Evolutionary conservation across 2,888 invertebrate species (phyloP).

Genomic region (Epiperipatus broadwayi): DNA sequence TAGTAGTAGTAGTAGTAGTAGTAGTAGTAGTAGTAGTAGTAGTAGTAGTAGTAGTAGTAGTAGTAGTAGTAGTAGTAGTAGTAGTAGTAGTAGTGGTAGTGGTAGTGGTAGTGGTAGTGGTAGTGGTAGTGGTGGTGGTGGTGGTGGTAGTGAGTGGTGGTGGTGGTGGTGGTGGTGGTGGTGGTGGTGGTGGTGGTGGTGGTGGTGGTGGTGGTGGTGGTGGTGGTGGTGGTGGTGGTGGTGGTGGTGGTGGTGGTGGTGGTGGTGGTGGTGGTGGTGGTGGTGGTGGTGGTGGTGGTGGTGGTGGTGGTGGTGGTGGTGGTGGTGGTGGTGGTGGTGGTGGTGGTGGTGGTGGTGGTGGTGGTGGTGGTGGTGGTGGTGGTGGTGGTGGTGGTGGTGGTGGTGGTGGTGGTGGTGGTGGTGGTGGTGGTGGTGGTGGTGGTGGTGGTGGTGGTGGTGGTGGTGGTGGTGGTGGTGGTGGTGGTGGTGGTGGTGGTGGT

Average conservation of each 20-base stretch:
- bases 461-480: not conserved
- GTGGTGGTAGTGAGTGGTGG: too few relatives aligned
- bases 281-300: not conserved
- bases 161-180: conserved; percentile 1
- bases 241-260: conserved; percentile 3
- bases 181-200: conserved; percentile 1
- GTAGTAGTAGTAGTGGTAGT: conserved; percentile 3
- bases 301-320: conserved; percentile 1
- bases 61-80: conserved; percentile 1
- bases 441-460: conserved; percentile 1
- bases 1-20: too few relatives aligned
- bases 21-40: conserved; percentile 3
- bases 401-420: conserved; percentile 1
- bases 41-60: conserved; percentile 3
- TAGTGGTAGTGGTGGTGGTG: conserved; percentile 1
- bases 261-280: not conserved
- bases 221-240: conserved; percentile 3
- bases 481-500: too few relatives aligned
- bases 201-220: conserved; percentile 3
- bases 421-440: conserved; percentile 1
- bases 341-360: not conserved
- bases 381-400: not conserved
- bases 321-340: conserved; percentile 3
- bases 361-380: not conserved
- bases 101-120: conserved; percentile 3